Evolutionary conservation across 2,888 invertebrate species (phyloP).

Genomic region (Dermolepida albohirtum): DNA sequence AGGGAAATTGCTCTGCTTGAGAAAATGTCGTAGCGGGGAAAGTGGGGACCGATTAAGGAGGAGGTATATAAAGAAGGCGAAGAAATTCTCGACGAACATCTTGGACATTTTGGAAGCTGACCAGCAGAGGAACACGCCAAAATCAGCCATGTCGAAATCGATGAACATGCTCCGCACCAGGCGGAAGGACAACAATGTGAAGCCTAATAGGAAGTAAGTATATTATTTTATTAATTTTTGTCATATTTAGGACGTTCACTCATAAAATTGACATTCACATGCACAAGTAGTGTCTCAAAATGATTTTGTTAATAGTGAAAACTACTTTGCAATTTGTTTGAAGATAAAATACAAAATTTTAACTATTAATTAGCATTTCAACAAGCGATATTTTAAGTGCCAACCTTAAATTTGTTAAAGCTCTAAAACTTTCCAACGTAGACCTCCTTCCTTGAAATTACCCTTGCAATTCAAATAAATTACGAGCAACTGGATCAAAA

Average conservation of each 20-base stretch:
- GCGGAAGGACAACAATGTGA: conserved; percentile 88
- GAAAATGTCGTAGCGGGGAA: conserved; percentile 17
- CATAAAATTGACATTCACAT: no score
- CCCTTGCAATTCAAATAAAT: no score
- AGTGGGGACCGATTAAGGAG: background rate
- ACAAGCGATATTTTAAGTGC: no score
- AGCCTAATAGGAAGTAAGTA: conserved; percentile 85
- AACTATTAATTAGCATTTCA: no score
- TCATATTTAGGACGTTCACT: conserved; percentile 6
- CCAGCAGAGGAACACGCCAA: conserved; percentile 2
- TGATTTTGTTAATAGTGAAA: no score
- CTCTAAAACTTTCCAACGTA: no score
- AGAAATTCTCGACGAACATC: conserved; percentile 9
- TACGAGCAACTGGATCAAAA: no score
- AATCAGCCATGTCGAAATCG: conserved; percentile 70
- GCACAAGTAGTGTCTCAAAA: no score
- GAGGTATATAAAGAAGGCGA: background rate
- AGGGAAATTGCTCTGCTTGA: conserved; percentile 19
- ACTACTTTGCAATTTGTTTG: no score
- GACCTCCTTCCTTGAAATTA: no score
- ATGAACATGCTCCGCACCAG: conserved; percentile 86
- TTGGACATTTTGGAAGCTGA: conserved; percentile 12
- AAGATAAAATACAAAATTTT: no score
- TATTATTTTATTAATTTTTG: conserved; percentile 6
- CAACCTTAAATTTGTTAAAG: no score